phyloP scores from a whole-genome alignment of 1,140 invertebrate genomes.

The Saccostrea glomerata region DNA sequence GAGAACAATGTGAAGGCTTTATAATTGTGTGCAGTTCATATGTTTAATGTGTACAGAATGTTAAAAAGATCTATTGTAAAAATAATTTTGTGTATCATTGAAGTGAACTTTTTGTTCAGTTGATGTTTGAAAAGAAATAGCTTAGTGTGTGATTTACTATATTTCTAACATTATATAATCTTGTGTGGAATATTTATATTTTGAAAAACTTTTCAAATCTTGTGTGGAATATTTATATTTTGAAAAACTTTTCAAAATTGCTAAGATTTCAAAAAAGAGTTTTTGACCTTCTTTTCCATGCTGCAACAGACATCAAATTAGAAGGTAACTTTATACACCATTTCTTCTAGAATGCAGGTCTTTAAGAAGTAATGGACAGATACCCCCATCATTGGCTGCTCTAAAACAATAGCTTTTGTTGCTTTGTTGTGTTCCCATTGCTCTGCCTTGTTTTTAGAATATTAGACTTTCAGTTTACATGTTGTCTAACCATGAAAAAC shows the following conservation, averaged over 20 bases:
- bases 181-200: neutral
- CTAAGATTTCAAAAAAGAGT: neutral
- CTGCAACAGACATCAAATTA: slow-evolving; percentile 67
- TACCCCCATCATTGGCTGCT: slow-evolving; percentile 16
- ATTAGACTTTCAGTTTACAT: neutral
- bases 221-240: neutral
- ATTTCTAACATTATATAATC: neutral
- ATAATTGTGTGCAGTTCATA: neutral
- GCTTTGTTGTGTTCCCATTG: neutral
- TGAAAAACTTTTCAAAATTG: neutral
- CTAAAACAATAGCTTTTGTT: slow-evolving; percentile 1
- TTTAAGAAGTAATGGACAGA: neutral
- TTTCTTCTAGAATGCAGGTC: slow-evolving; percentile 8
- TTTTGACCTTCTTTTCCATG: slow-evolving; percentile 39
- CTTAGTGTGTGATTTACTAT: neutral
- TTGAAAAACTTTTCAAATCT: neutral
- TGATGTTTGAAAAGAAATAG: neutral
- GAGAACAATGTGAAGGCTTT: neutral
- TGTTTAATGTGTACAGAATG: neutral
- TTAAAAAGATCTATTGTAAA: neutral
- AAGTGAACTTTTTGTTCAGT: neutral
- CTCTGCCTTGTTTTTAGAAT: neutral
- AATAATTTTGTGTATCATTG: neutral
- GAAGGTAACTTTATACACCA: slow-evolving; percentile 64
- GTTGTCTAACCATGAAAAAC: neutral